Percentiles rank a stretch among this genome's conserved stretches.
phyloP scores from a whole-genome alignment of 2,888 invertebrate genomes.

The Chalcosyrphus nemorum region DNA sequence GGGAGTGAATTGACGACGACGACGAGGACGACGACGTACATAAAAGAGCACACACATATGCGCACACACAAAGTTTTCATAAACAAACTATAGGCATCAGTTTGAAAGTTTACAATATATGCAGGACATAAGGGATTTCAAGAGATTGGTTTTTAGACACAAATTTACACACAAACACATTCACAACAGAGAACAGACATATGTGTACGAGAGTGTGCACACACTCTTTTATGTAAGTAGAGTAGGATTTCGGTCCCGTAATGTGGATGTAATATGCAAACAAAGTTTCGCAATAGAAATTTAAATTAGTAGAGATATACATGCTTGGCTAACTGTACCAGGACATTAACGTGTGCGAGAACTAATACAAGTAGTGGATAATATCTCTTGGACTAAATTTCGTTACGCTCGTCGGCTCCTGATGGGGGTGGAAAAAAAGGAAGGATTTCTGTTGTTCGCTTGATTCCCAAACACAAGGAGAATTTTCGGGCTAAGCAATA shows the following conservation, averaged over 20 bases:
- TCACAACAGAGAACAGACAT: background rate
- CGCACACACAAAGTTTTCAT: conserved; percentile 64
- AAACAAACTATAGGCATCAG: conserved; percentile 73
- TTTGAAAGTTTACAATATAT: conserved; percentile 73
- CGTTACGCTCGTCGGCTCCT: no score
- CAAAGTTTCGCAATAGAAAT: conserved; percentile 72
- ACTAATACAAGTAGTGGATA: conserved; percentile 61
- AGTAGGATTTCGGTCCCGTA: conserved; percentile 65
- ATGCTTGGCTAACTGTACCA: conserved; percentile 49
- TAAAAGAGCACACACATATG: conserved; percentile 52
- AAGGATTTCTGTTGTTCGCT: conserved; percentile 1
- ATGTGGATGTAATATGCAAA: conserved; percentile 72
- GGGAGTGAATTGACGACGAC: conserved; percentile 42
- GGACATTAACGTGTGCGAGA: conserved; percentile 54
- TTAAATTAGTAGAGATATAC: conserved; percentile 69
- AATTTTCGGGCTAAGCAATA: background rate
- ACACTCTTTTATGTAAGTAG: conserved; percentile 46
- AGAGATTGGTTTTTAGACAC: conserved; percentile 72
- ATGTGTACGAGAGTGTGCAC: conserved; percentile 45
- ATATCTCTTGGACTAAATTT: conserved; percentile 46
- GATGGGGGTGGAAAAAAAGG: background rate
- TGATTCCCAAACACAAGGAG: no score
- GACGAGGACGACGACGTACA: conserved; percentile 51
- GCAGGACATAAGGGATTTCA: conserved; percentile 73
- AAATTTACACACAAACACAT: conserved; percentile 36